phyloP scores from a whole-genome alignment of 1,140 invertebrate genomes.

The Vanessa tameamea region DNA sequence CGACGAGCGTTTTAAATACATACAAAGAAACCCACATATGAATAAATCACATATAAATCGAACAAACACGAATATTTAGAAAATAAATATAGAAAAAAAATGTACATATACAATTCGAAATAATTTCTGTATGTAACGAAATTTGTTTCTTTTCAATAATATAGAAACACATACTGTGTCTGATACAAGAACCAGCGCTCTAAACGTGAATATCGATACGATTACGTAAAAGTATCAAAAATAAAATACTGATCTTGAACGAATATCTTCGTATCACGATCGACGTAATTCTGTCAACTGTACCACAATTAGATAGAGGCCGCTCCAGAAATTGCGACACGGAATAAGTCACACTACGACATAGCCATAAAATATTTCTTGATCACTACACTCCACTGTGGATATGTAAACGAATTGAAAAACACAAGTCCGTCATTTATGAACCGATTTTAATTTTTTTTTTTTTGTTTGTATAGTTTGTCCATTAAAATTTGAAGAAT shows the following conservation, averaged over 20 bases:
- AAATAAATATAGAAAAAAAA: conserved; percentile 7
- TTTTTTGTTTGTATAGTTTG: too few relatives aligned
- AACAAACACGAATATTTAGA: neutral
- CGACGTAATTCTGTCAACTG: conserved; percentile 68
- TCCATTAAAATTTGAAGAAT: too few relatives aligned
- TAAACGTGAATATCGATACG: conserved; percentile 55
- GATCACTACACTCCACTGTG: too few relatives aligned
- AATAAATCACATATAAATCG: neutral
- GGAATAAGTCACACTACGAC: conserved; percentile 16
- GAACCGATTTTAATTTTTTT: too few relatives aligned
- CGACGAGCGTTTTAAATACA: too few relatives aligned
- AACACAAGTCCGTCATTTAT: too few relatives aligned
- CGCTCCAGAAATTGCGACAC: conserved; percentile 41
- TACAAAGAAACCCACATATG: neutral
- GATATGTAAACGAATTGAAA: too few relatives aligned
- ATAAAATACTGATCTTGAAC: conserved; percentile 52
- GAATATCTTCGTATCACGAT: conserved; percentile 52
- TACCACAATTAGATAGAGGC: conserved; percentile 55
- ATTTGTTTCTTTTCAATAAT: conserved; percentile 8
- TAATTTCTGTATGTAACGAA: conserved; percentile 4
- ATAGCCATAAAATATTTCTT: neutral
- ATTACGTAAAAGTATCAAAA: conserved; percentile 63
- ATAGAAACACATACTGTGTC: neutral
- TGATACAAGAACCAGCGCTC: conserved; percentile 21
- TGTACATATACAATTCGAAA: neutral